A percentile compares a stretch with the other conserved stretches of the same genome.
Conservation (phyloP, 2,888 invertebrate species). For the Blastobasis adustella region DNA sequence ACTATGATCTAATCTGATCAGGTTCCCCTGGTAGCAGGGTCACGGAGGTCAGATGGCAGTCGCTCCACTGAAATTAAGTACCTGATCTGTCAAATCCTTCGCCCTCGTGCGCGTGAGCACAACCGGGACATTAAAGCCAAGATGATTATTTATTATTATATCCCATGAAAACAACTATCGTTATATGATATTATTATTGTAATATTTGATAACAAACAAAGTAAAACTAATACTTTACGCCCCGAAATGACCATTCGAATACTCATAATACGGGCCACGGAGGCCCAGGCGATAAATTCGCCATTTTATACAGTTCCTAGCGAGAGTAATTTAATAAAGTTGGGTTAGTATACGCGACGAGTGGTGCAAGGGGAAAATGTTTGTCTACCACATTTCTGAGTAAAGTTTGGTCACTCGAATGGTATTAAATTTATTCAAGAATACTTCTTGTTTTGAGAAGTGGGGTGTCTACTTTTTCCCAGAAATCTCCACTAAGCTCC, state of each 20-base stretch:
- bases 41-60: too few species aligned
- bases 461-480: not conserved
- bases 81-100: too few species aligned
- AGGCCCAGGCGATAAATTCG: constrained; percentile 38
- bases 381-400: not conserved
- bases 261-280: constrained; percentile 18
- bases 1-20: too few species aligned
- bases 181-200: too few species aligned
- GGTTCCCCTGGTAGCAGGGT: too few species aligned
- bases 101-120: too few species aligned
- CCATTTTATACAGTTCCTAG: constrained; percentile 49
- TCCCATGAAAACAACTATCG: too few species aligned
- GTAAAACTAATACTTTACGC: not conserved
- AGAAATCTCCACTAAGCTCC: not conserved
- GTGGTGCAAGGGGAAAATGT: constrained; percentile 14
- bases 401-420: not conserved
- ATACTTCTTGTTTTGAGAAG: not conserved
- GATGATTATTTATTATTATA: too few species aligned
- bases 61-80: too few species aligned
- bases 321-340: constrained; percentile 46
- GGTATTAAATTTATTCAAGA: not conserved
- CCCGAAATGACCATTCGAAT: constrained; percentile 24
- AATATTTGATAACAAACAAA: constrained; percentile 3
- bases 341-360: constrained; percentile 24
- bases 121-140: too few species aligned